phyloP scores from a whole-genome alignment of 2,888 invertebrate species.

The Stenodera caucasica region DNA sequence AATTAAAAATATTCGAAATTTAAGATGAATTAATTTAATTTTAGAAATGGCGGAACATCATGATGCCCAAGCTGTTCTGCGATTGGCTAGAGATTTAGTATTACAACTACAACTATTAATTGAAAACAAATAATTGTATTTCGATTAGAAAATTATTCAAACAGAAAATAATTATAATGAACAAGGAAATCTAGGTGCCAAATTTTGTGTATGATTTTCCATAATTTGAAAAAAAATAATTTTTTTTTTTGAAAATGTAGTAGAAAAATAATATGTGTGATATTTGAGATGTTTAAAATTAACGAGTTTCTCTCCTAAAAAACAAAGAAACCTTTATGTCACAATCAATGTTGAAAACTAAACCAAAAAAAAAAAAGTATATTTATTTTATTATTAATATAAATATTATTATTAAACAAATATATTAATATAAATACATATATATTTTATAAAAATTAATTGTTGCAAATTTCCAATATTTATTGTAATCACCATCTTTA shows the following conservation, averaged over 20 bases:
- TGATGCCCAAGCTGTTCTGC: slow-evolving; percentile 79
- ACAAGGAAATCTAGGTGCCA: slow-evolving; percentile 16
- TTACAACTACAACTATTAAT: slow-evolving; percentile 88
- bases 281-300: too few species aligned
- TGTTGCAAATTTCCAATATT: neutral
- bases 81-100: slow-evolving; percentile 83
- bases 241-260: neutral
- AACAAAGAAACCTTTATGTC: too few species aligned
- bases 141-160: slow-evolving; percentile 14
- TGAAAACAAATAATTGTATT: slow-evolving; percentile 75
- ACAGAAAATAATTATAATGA: neutral
- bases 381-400: slow-evolving; percentile 25
- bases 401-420: neutral
- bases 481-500: neutral
- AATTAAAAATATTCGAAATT: too few species aligned
- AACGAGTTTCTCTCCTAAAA: too few species aligned
- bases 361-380: too few species aligned
- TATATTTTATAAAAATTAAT: slow-evolving; percentile 25
- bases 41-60: slow-evolving; percentile 99
- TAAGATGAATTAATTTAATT: too few species aligned
- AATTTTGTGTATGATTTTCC: too few species aligned
- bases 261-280: slow-evolving; percentile 10
- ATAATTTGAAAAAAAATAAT: too few species aligned
- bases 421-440: slow-evolving; percentile 2
- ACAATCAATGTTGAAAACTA: too few species aligned